phyloP scores from a whole-genome alignment of 2,113 vertebrate genomes.

The Labrus mixtus region DNA sequence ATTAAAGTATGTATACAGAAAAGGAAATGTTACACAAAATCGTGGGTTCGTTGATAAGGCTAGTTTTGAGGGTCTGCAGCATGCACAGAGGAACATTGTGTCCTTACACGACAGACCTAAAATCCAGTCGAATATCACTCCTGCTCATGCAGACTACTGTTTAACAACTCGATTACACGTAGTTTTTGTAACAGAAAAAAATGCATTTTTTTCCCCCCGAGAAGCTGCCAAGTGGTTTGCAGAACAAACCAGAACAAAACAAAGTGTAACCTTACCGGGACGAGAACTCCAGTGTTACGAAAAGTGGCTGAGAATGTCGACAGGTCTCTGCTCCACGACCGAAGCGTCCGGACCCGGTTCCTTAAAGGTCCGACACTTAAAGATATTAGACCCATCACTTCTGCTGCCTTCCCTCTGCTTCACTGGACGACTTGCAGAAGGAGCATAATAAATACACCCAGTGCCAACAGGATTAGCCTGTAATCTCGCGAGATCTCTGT shows the following conservation, averaged over 20 bases:
- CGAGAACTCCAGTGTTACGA: background rate
- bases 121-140: rapidly evolving
- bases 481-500: conserved; percentile 45
- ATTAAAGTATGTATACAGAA: background rate
- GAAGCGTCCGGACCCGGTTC: conserved; percentile 25
- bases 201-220: background rate
- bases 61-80: background rate
- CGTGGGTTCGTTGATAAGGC: no score
- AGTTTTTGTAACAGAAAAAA: background rate
- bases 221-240: background rate
- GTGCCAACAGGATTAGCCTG: rapidly evolving
- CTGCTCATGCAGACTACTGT: background rate
- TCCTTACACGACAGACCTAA: conserved; percentile 23
- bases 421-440: no score
- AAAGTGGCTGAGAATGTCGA: conserved; percentile 21
- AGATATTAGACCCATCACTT: conserved; percentile 56
- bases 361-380: conserved; percentile 30
- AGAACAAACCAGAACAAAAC: conserved; percentile 8
- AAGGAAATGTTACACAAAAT: no score
- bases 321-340: conserved; percentile 46
- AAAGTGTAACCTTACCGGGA: conserved; percentile 46
- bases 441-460: background rate
- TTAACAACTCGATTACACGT: background rate
- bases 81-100: conserved; percentile 13
- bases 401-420: background rate